Base-by-base conservation (phyloP, 2,888 invertebrate genomes). In the Epinotia demarniana region DNA sequence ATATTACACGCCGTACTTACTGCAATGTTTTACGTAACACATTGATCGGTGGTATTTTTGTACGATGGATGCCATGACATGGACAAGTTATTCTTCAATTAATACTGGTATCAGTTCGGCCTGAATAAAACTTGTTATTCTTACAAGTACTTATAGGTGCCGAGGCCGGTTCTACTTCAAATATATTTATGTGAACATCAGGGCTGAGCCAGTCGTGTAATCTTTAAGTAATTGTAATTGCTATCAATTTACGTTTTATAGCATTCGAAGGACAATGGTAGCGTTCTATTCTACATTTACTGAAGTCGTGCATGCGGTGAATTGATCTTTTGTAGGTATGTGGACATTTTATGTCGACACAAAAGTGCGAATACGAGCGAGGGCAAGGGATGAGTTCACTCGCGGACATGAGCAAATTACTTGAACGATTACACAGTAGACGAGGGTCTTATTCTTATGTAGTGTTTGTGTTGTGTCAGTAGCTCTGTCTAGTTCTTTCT, bases 201-300 rank as follows among this genome's bases (percentile, higher is more conserved):
- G 18, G 46, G 58, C 19, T 19, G 55, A 70, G 55, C 49, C 69
- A 23, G 64, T 62, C 46, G 46, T 16, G 57, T 64, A 63, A 63
- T 69, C 69, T 74, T n/a, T 58, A 64, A 64, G 55, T 62, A 68
- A 73, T 62, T 73, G 55, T 62, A 68, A 73, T 62, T 73, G 57
- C 62, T 19, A 68, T 68, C 55, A 68, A 68, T 62, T 61, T 60
- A 61, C 33, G 23, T 23, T 62, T 43, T 73, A 68, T 19, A 39
- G 18, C 16, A 70, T 60, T 70, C 43, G 70, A 70, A 60, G 75
- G 64, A 64, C 49, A 63, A 4, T 49, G 9, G 12, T 63, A 33
- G 23, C 4, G 64, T 43, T 23, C 49, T 46, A 64, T 43, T 23
- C 49, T 46, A 64, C 33, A 6, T 49, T 27, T 61, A 70, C 19